These are phyloP conservation scores for Zapornia atra DNA, from an alignment of 2,113 vertebrate species.

Conservation along the genomic window DNA sequence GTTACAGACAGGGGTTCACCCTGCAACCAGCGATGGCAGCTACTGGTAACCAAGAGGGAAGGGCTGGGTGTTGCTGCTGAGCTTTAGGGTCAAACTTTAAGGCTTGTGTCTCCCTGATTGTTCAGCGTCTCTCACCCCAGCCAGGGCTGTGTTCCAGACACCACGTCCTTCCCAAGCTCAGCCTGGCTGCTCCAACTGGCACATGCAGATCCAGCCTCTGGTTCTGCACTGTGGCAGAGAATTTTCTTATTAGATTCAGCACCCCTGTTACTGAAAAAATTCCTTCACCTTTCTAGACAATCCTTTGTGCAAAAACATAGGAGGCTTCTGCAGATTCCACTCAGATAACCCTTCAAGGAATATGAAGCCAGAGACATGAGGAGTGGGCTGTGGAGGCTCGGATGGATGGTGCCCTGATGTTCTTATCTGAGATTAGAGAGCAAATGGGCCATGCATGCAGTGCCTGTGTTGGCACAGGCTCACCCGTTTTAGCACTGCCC, in stretches of 20 bases:
- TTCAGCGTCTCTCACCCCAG: neutral
- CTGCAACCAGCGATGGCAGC: neutral
- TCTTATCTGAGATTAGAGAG: neutral
- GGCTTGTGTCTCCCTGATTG: neutral
- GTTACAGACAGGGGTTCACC: fast-evolving
- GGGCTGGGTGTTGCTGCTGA: neutral
- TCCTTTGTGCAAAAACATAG: neutral
- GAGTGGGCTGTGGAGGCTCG: neutral
- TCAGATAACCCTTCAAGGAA: neutral
- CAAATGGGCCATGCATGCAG: fast-evolving
- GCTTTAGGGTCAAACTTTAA: neutral
- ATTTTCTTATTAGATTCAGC: neutral
- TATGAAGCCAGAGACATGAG: neutral
- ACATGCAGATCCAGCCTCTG: neutral
- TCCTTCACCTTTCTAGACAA: neutral
- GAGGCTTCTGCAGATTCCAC: neutral
- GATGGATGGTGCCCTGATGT: neutral
- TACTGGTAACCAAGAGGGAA: neutral
- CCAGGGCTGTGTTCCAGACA: neutral
- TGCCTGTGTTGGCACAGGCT: neutral
- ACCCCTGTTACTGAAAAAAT: neutral
- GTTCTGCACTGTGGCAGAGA: neutral
- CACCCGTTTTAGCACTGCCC: neutral
- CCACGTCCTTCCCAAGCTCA: fast-evolving
- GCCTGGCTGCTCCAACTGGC: neutral